Evolutionary conservation across 2,797 vertebrate genomes (phyloP), one percentile per base, ranked within the genome.

Genomic region (Tragelaphus oryx): DNA sequence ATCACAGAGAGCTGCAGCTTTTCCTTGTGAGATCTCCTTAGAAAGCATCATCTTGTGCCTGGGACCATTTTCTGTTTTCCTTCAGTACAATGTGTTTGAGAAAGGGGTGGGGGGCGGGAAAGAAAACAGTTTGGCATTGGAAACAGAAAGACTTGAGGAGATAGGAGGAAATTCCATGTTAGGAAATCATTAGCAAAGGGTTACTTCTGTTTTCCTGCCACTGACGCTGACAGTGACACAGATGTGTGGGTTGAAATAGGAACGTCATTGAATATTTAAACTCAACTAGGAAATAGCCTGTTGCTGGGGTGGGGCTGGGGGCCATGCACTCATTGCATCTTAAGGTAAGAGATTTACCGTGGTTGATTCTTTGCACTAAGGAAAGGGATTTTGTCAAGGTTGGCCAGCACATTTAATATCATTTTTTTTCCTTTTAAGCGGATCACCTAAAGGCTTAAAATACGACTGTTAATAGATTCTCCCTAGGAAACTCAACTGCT

Each of bases 211-310:
- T 99, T 99, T 98, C 98, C 98, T 98, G 98, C 98, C 97, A 98
- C 98, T 98, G 99, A 98, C 98, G 98, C 98, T 97, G 98, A 98
- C 97, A 98, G 97, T 99, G 98, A 99, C 98, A 98, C 98, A 98
- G 97, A 98, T 98, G 98, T 98, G 99, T 99, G 98, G 98, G 98
- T 89, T 98, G 98, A 98, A 98, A 97, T 87, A 97, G 97, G 97
- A 98, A 98, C 98, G 98, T 99, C 98, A 98, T 85, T 92, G 98
- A 98, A 97, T 98, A 98, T 98, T 98, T 98, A 97, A 98, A 98
- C 98, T 98, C 97, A 98, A 98, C 98, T 98, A 99, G 98, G 98
- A 99, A 99, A 98, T 98, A 97, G 98, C 98, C 98, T 98, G 98
- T 99, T 98, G 98, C 98, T 98, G 97, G 41, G 97, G 97, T 89